Evolutionary conservation across 1,140 invertebrate genomes (phyloP), one percentile per base, ranked within the genome.

Genomic region (Mamestra configurata): DNA sequence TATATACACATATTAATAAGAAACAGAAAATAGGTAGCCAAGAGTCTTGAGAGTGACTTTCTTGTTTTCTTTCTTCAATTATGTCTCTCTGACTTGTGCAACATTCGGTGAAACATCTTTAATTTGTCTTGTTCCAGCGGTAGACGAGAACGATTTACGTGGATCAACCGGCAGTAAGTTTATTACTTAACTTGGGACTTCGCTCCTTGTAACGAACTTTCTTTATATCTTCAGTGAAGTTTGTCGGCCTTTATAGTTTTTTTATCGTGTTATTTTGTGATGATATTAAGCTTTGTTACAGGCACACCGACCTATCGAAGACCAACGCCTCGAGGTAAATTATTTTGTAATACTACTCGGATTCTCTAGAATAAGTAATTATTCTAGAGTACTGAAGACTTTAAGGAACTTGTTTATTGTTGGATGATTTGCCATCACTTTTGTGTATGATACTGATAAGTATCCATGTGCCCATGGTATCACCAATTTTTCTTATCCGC

Each of bases 111-210:
- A 66, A 66, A 40, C 24, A 27, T 13, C 11, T 10, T 49, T 35
- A 11, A 43, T 78, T n/a, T 40, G 13, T 80, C 49, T 73, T 51
- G 81, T 87, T 87, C 10, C 78, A 91, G 89, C 87, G 13, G 68
- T 89, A 40, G 83, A 86, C 0, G 88, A 86, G 77, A 78, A 82
- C 8, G 90, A 88, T 59, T 90, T 87, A 35, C 77, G 78, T 64
- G 84, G 85, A 55, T 87, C 88, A 22, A 86, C 84, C 51, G 83
- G 80, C 18, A 79, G 90, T 92, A 80, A 86, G 86, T 80, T 31
- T 49, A 75, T 37, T 77, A 18, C 24, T 37, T 72, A n/a, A n/a
- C 7, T 31, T 35, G 5, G 7, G 24, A 46, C 11, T 18, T 68
- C 43, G 11, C 8, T 70, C 15, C 27, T 27, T 51, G 43, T 8